A percentile compares a stretch with the other conserved stretches of the same genome.
Evolutionary conservation across 1,140 invertebrate species (phyloP).

Genomic region (Caenorhabditis brenneri): DNA sequence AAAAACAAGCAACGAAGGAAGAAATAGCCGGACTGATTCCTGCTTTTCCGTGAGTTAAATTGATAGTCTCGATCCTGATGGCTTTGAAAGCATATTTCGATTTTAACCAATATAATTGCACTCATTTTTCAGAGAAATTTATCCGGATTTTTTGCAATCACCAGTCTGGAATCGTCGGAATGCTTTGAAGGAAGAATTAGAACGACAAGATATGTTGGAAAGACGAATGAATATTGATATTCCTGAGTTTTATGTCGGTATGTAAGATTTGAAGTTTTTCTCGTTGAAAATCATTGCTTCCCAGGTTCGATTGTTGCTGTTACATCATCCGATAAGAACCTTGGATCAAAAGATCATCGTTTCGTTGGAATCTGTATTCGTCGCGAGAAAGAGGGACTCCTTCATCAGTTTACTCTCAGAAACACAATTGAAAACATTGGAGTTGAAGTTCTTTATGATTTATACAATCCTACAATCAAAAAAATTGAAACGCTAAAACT

Average conservation of each 20-base stretch:
- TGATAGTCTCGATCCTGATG: too few relatives aligned
- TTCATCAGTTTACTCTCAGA: conserved; percentile 83
- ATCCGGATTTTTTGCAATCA: conserved; percentile 92
- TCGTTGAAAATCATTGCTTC: neutral
- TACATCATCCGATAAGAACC: conserved; percentile 85
- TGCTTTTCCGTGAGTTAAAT: conserved; percentile 27
- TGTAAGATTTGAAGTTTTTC: conserved; percentile 67
- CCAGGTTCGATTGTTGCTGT: conserved; percentile 88
- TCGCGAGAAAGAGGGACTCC: conserved; percentile 80
- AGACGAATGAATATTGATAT: conserved; percentile 83
- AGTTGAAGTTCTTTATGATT: conserved; percentile 84
- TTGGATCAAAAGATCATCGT: conserved; percentile 82
- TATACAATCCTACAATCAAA: conserved; percentile 91
- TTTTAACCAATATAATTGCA: neutral
- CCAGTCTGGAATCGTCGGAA: conserved; percentile 82
- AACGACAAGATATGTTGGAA: conserved; percentile 88
- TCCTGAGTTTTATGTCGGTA: conserved; percentile 96
- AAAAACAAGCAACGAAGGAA: neutral
- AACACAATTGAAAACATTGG: conserved; percentile 90
- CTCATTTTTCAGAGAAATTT: conserved; percentile 78
- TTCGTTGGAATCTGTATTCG: conserved; percentile 97
- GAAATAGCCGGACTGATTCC: neutral
- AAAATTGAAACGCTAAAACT: conserved; percentile 86
- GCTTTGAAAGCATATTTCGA: too few relatives aligned
- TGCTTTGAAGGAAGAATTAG: conserved; percentile 83